These are phyloP conservation scores for Thymallus thymallus DNA, from an alignment of 2,113 vertebrate genomes.

Conservation along the genomic window DNA sequence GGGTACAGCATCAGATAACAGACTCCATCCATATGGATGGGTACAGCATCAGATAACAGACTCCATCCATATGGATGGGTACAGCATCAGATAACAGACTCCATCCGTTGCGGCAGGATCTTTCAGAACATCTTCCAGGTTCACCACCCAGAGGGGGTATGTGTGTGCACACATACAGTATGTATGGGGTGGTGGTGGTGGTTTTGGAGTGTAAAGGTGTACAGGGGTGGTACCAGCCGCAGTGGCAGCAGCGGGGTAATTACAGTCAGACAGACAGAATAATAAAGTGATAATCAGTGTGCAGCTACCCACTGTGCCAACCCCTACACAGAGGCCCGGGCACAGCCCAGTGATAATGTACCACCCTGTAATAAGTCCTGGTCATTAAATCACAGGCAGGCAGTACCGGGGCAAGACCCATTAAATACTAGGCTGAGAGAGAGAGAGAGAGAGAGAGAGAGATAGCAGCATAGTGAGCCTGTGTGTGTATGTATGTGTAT, in stretches of 20 bases:
- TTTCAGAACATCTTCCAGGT: not conserved
- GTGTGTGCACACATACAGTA: no score
- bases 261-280: slow-evolving; percentile 57
- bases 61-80: no score
- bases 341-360: slow-evolving; percentile 47
- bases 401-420: not conserved
- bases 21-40: not conserved
- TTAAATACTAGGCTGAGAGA: not conserved
- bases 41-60: no score
- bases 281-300: slow-evolving; percentile 65
- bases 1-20: slow-evolving; percentile 3
- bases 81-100: slow-evolving; percentile 4
- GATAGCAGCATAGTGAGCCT: no score
- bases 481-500: no score
- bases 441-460: not conserved
- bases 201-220: not conserved
- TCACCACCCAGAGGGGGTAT: not conserved
- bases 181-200: not conserved
- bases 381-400: slow-evolving; percentile 32
- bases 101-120: not conserved
- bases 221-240: slow-evolving; percentile 9
- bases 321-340: slow-evolving; percentile 1
- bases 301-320: slow-evolving; percentile 47
- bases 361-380: slow-evolving; percentile 49
- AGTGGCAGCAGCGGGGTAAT: slow-evolving; percentile 54